Conservation (phyloP, 1,140 invertebrate genomes). For the Apis dorsata region DNA sequence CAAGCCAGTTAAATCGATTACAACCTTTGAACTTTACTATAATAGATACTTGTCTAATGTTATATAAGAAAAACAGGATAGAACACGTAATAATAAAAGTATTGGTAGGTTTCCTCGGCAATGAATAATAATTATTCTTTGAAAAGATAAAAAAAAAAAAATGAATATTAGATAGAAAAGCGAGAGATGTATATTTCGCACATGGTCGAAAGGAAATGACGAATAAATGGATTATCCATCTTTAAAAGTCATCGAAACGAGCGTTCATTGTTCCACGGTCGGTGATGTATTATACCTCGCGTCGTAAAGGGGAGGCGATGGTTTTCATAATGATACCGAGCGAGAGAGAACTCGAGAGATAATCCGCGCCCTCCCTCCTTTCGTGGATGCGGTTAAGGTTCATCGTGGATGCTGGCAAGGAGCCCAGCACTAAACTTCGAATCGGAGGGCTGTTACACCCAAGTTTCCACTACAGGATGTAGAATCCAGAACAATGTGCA, state of each 20-base stretch:
- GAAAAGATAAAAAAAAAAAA: too few species aligned
- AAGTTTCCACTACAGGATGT: conserved; percentile 51
- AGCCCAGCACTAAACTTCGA: conserved; percentile 71
- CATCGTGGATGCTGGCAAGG: conserved; percentile 56
- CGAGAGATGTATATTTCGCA: too few species aligned
- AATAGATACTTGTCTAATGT: not conserved
- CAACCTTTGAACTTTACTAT: not conserved
- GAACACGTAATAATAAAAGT: too few species aligned
- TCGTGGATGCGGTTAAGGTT: conserved; percentile 48
- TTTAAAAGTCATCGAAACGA: not conserved
- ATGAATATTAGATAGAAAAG: too few species aligned
- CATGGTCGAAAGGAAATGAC: not conserved
- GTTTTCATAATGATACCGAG: conserved; percentile 49
- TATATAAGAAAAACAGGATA: too few species aligned
- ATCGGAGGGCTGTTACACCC: conserved; percentile 53
- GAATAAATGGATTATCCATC: not conserved
- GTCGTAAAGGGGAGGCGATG: not conserved
- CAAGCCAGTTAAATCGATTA: not conserved
- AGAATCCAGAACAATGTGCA: conserved; percentile 61
- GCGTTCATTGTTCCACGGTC: not conserved
- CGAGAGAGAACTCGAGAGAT: conserved; percentile 42
- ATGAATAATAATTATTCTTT: too few species aligned
- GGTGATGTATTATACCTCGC: conserved; percentile 7
- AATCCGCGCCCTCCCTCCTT: conserved; percentile 33
- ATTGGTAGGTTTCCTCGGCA: too few species aligned